Conservation (phyloP, 2,888 invertebrate genomes). For the Seladonia tumulorum region DNA sequence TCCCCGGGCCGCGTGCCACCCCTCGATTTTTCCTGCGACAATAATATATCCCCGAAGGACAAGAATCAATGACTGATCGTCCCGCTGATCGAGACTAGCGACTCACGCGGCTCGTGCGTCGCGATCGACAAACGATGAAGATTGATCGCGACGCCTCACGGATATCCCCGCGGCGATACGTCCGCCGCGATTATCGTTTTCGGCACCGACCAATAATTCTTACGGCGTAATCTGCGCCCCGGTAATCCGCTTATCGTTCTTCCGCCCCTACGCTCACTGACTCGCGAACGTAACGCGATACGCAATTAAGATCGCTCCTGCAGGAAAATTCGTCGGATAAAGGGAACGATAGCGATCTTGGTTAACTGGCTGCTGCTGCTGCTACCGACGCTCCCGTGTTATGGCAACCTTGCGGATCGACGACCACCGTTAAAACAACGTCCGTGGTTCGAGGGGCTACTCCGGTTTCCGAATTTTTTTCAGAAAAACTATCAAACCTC, state of each 20-base stretch:
- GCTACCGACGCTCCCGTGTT: neutral
- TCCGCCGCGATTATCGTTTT: conserved; percentile 58
- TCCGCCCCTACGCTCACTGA: conserved; percentile 5
- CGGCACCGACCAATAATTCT: conserved; percentile 55
- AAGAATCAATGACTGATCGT: conserved; percentile 67
- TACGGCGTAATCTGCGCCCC: conserved; percentile 43
- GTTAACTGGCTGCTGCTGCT: neutral
- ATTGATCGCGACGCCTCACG: conserved; percentile 66
- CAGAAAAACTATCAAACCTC: neutral
- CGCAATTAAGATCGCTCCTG: conserved; percentile 50
- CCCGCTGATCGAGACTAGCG: conserved; percentile 28
- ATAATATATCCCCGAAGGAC: conserved; percentile 50
- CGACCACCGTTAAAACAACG: neutral
- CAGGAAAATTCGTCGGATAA: conserved; percentile 38
- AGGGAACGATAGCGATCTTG: conserved; percentile 21
- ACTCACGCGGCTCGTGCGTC: conserved; percentile 10
- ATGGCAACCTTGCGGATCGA: neutral
- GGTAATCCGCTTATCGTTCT: conserved; percentile 51
- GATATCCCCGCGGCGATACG: conserved; percentile 13
- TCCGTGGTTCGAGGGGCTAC: neutral
- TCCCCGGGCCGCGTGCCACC: conserved; percentile 29
- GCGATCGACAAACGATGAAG: conserved; percentile 72
- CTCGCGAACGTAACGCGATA: conserved; percentile 44
- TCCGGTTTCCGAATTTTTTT: neutral
- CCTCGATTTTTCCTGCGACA: conserved; percentile 24